phyloP scores from a whole-genome alignment of 2,113 vertebrate genomes.

The Dicaeum eximium region DNA sequence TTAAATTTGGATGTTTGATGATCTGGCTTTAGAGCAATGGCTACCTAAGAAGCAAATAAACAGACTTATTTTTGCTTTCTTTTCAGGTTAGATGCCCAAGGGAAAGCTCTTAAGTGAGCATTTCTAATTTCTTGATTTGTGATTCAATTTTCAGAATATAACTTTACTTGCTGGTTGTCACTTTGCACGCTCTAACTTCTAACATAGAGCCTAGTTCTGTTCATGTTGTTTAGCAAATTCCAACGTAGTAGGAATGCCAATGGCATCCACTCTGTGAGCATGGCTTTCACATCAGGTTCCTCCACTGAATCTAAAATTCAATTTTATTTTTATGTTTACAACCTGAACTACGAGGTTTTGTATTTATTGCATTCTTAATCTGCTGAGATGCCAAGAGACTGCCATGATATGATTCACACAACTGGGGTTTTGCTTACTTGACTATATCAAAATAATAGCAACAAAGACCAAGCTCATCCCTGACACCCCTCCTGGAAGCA shows the following conservation, averaged over 20 bases:
- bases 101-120: background rate
- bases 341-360: background rate
- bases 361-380: conserved; percentile 6
- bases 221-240: background rate
- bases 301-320: background rate
- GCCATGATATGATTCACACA: background rate
- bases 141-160: background rate
- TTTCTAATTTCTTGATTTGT: background rate
- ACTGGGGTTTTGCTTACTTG: background rate
- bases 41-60: background rate
- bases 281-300: background rate
- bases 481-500: background rate
- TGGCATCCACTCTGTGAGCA: background rate
- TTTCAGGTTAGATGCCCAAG: background rate
- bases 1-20: background rate
- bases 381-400: background rate
- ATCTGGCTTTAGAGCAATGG: background rate
- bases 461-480: background rate
- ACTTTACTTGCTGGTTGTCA: background rate
- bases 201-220: background rate
- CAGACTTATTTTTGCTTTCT: background rate
- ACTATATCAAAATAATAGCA: background rate
- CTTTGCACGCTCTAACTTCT: background rate
- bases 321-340: background rate
- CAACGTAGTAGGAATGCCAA: background rate